phyloP scores from a whole-genome alignment of 2,797 vertebrate genomes.

The Fringilla coelebs region DNA sequence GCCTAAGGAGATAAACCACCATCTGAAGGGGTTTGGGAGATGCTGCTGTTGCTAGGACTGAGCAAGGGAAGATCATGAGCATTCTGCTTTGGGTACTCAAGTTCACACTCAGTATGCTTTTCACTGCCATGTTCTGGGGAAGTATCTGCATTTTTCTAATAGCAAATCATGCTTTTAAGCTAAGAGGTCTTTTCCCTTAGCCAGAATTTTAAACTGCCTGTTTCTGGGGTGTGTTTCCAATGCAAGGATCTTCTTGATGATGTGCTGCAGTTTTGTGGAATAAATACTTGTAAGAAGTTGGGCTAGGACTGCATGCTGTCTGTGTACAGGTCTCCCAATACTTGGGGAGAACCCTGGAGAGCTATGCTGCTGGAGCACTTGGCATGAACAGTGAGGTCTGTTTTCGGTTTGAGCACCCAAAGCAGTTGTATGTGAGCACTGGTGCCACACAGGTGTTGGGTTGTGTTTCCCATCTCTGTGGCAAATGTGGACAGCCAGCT shows the following conservation, averaged over 20 bases:
- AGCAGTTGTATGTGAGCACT: rapidly evolving
- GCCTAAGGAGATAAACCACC: not conserved
- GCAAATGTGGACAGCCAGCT: not conserved
- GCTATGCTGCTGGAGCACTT: not conserved
- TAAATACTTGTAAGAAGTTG: not conserved
- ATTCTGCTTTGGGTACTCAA: not conserved
- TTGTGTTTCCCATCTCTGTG: not conserved
- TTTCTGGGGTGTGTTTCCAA: not conserved
- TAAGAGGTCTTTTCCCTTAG: not conserved
- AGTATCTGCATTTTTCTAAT: not conserved
- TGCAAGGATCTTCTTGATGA: not conserved
- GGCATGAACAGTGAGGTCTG: rapidly evolving
- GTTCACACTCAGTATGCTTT: not conserved
- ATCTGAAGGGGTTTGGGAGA: not conserved
- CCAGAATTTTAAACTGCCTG: not conserved
- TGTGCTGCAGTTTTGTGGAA: not conserved
- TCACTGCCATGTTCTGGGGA: not conserved
- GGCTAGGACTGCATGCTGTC: not conserved
- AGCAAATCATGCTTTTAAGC: not conserved
- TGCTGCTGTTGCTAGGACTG: not conserved
- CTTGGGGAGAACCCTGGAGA: not conserved
- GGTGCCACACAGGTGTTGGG: not conserved
- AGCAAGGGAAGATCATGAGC: not conserved
- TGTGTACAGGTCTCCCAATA: not conserved
- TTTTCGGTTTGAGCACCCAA: not conserved